Percentiles rank a stretch among this genome's conserved stretches.
phyloP scores from a whole-genome alignment of 2,888 invertebrate genomes.

The Latheticus oryzae region DNA sequence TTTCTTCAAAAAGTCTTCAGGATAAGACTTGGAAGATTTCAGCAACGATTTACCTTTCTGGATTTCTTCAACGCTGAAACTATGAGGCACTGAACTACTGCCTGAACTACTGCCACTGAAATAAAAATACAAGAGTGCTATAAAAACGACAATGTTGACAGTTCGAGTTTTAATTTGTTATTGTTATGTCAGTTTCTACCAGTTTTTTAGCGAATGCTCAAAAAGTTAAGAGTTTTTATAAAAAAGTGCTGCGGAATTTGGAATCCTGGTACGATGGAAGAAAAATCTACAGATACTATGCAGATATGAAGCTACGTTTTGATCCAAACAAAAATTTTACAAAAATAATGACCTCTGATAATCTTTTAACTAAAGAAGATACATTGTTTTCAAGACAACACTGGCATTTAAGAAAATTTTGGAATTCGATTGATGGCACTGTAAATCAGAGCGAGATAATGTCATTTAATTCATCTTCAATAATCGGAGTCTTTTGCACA shows the following conservation, averaged over 20 bases:
- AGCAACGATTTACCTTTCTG: constrained; percentile 87
- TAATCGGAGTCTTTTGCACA: no score
- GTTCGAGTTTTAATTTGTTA: neutral
- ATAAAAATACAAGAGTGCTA: constrained; percentile 15
- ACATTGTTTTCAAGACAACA: constrained; percentile 80
- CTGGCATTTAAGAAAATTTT: constrained; percentile 77
- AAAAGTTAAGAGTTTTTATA: constrained; percentile 84
- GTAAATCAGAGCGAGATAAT: constrained; percentile 78
- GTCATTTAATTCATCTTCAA: no score
- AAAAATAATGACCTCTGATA: constrained; percentile 80
- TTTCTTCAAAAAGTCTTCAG: constrained; percentile 79
- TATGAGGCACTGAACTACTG: constrained; percentile 83
- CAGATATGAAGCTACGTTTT: constrained; percentile 84
- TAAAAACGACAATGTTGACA: constrained; percentile 12
- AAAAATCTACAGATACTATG: constrained; percentile 81
- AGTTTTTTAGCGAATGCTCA: constrained; percentile 71
- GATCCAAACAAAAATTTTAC: constrained; percentile 80
- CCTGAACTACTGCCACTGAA: constrained; percentile 70
- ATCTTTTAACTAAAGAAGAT: constrained; percentile 77
- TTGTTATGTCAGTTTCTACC: constrained; percentile 39
- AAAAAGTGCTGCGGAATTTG: constrained; percentile 76
- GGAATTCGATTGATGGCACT: constrained; percentile 79
- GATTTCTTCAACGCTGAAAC: constrained; percentile 89
- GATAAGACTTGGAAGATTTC: constrained; percentile 88
- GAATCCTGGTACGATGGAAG: constrained; percentile 73